Percentiles rank a stretch among this genome's conserved stretches.
Conservation (phyloP, 2,888 invertebrate genomes). For the Caenorhabditis virilis region DNA sequence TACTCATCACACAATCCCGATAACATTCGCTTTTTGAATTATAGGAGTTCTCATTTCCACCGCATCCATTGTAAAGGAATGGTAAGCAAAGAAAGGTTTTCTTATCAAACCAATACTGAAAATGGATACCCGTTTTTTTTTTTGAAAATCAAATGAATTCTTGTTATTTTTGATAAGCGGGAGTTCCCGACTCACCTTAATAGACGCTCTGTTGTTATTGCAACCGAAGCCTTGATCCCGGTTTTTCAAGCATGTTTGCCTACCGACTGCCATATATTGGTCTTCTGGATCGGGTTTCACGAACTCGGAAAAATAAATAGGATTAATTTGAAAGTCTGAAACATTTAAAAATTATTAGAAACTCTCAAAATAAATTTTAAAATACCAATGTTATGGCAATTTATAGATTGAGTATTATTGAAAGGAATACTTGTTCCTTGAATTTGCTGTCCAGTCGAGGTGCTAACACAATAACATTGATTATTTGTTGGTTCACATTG, state of each 20-base stretch:
- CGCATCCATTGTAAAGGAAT: conserved; percentile 60
- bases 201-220: conserved; percentile 17
- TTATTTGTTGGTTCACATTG: conserved; percentile 42
- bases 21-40: conserved; percentile 43
- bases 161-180: no score
- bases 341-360: no score
- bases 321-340: no score
- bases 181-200: conserved; percentile 14
- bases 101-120: conserved; percentile 61
- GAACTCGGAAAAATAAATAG: no score
- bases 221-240: conserved; percentile 47
- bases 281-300: conserved; percentile 9
- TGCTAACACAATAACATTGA: conserved; percentile 50
- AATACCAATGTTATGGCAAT: conserved; percentile 28
- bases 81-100: conserved; percentile 57
- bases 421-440: conserved; percentile 27
- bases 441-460: conserved; percentile 42
- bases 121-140: no score
- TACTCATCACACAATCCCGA: conserved; percentile 50
- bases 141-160: neutral
- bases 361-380: no score
- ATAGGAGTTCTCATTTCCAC: conserved; percentile 59
- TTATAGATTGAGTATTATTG: conserved; percentile 30
- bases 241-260: conserved; percentile 38
- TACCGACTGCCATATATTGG: conserved; percentile 41